These are phyloP conservation scores for Mus pahari DNA, from an alignment of 2,113 vertebrate species.

Conservation along the genomic window DNA sequence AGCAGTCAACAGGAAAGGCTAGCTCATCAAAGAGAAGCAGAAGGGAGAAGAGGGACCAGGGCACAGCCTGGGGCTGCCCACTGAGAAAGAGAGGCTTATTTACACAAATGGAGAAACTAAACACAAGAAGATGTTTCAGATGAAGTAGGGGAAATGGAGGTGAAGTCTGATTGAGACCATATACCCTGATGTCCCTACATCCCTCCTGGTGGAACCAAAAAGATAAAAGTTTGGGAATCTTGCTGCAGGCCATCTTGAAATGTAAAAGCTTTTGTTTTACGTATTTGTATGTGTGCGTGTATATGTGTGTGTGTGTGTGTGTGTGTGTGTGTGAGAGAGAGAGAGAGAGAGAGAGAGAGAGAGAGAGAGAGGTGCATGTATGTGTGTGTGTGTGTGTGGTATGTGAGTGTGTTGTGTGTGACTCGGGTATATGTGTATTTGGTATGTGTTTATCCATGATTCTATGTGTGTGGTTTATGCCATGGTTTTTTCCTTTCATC, in stretches of 20 bases:
- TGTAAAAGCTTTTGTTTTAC: not conserved
- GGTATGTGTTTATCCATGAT: not conserved
- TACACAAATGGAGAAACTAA: not conserved
- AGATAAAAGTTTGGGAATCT: not conserved
- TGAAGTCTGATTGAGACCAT: not conserved
- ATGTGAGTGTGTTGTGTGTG: not conserved
- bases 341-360: too few relatives aligned
- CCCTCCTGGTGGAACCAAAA: not conserved
- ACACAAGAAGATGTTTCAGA: too few relatives aligned
- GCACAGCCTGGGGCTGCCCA: not conserved
- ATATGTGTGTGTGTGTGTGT: not conserved
- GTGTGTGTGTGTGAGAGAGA: too few relatives aligned
- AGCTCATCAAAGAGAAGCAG: not conserved
- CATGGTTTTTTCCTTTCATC: not conserved
- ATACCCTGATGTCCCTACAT: not conserved
- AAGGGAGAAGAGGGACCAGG: too few relatives aligned
- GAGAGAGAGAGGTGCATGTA: too few relatives aligned
- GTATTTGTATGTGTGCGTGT: not conserved
- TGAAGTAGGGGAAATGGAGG: not conserved
- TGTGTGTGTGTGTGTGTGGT: not conserved
- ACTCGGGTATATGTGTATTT: too few relatives aligned
- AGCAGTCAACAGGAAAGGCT: not conserved
- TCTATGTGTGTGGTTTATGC: not conserved
- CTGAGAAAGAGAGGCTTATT: not conserved
- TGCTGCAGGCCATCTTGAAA: not conserved